Conservation (phyloP, 64 coral and sea anemone genomes). For the Montipora cactus region DNA sequence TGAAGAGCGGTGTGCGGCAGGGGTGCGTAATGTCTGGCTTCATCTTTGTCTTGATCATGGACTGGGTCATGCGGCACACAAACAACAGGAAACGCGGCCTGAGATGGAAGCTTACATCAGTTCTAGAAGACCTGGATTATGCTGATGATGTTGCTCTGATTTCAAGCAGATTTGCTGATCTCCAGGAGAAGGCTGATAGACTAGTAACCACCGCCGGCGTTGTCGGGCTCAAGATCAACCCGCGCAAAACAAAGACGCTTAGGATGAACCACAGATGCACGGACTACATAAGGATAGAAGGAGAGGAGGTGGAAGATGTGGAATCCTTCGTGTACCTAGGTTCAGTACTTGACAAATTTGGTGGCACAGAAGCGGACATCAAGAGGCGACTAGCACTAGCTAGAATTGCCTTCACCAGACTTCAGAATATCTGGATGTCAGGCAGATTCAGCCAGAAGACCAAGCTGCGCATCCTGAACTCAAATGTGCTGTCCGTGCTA, state of each 20-base stretch:
- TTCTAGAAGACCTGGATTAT: not conserved
- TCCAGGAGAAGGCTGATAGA: conserved; percentile 34
- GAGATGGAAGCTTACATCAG: too few species aligned
- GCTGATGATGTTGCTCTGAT: conserved; percentile 38
- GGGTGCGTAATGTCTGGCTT: not conserved
- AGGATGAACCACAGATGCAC: conserved; percentile 4
- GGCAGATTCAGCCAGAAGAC: not conserved
- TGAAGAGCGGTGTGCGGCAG: conserved; percentile 26
- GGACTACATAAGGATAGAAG: not conserved
- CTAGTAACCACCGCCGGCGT: conserved; percentile 6
- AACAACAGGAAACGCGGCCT: too few species aligned
- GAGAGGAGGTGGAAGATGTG: not conserved
- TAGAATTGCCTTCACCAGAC: conserved; percentile 8
- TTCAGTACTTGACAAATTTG: not conserved
- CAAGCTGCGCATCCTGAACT: conserved; percentile 38
- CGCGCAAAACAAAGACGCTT: conserved; percentile 24
- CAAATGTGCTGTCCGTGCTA: conserved; percentile 23
- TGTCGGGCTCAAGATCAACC: conserved; percentile 40
- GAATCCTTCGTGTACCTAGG: not conserved
- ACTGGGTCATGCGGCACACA: too few species aligned
- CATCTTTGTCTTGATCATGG: too few species aligned
- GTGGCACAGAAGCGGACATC: conserved; percentile 29
- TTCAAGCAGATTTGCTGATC: conserved; percentile 17
- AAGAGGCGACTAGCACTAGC: conserved; percentile 30
- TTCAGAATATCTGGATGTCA: conserved; percentile 24